Evolutionary conservation across 2,113 vertebrate genomes (phyloP).

Genomic region (Rhabdomys dilectus): DNA sequence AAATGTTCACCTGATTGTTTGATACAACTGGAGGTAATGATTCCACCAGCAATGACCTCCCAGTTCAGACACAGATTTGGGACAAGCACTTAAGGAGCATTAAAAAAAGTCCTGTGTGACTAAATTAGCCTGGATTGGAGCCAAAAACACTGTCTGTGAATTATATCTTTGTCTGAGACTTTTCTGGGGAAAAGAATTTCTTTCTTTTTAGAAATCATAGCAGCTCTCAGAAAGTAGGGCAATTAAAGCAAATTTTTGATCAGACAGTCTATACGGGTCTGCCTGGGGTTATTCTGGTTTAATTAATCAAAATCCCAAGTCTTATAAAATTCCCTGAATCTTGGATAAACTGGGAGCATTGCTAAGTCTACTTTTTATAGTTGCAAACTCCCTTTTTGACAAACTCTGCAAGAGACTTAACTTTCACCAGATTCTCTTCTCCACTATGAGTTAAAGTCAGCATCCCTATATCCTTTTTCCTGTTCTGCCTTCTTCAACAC

Average conservation of each 20-base stretch:
- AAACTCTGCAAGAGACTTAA: neutral
- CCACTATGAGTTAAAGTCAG: slow-evolving; percentile 5
- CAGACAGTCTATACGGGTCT: neutral
- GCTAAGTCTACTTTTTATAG: neutral
- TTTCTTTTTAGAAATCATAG: slow-evolving; percentile 41
- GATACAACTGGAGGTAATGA: neutral
- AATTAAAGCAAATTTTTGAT: slow-evolving; percentile 1
- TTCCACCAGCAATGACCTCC: neutral
- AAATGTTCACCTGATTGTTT: fast-evolving
- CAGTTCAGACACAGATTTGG: slow-evolving; percentile 46
- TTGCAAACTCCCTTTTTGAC: neutral
- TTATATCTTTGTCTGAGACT: slow-evolving; percentile 5
- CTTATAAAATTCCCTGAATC: neutral
- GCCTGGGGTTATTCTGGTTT: slow-evolving; percentile 19
- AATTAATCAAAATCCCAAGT: slow-evolving; percentile 5
- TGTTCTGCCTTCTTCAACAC: neutral
- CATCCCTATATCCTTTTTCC: neutral
- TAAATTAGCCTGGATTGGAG: slow-evolving; percentile 6
- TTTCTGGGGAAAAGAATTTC: slow-evolving; percentile 26
- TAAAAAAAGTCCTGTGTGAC: slow-evolving; percentile 20
- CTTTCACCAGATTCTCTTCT: neutral
- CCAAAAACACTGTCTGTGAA: slow-evolving; percentile 28
- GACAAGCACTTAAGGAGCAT: slow-evolving; percentile 7
- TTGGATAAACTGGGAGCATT: neutral
- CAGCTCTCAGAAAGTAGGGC: slow-evolving; percentile 6